Evolutionary conservation across 2,797 vertebrate species (phyloP).

Genomic region (Rhynchonycteris naso): DNA sequence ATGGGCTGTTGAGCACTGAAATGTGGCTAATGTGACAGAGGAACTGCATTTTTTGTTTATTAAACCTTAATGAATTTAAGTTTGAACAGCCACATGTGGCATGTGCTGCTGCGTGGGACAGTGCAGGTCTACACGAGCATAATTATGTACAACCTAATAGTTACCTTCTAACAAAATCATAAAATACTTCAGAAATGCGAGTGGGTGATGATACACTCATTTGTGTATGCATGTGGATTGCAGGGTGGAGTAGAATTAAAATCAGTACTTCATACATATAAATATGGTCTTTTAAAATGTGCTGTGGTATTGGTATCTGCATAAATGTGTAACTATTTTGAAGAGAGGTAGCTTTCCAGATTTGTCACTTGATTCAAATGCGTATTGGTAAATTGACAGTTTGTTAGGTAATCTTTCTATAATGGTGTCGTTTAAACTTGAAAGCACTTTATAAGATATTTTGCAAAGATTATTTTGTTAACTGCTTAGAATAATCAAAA

Average conservation of each 20-base stretch:
- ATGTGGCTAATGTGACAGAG: background rate
- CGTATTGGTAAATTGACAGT: conserved; percentile 51
- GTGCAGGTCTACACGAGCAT: background rate
- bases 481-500: conserved; percentile 29
- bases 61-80: background rate
- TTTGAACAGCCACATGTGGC: background rate
- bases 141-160: background rate
- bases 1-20: background rate
- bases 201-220: background rate
- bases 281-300: conserved; percentile 25
- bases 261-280: background rate
- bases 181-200: background rate
- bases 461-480: conserved; percentile 32
- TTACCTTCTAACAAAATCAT: conserved; percentile 14
- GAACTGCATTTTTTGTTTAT: background rate
- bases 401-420: conserved; percentile 1
- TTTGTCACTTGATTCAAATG: conserved; percentile 42
- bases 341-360: background rate
- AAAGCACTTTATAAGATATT: conserved; percentile 46
- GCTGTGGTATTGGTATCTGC: background rate
- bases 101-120: background rate
- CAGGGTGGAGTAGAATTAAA: background rate
- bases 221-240: conserved; percentile 13
- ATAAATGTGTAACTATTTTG: conserved; percentile 42
- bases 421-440: conserved; percentile 42